Evolutionary conservation across 2,113 vertebrate genomes (phyloP).

Genomic region (Delphinus delphis): DNA sequence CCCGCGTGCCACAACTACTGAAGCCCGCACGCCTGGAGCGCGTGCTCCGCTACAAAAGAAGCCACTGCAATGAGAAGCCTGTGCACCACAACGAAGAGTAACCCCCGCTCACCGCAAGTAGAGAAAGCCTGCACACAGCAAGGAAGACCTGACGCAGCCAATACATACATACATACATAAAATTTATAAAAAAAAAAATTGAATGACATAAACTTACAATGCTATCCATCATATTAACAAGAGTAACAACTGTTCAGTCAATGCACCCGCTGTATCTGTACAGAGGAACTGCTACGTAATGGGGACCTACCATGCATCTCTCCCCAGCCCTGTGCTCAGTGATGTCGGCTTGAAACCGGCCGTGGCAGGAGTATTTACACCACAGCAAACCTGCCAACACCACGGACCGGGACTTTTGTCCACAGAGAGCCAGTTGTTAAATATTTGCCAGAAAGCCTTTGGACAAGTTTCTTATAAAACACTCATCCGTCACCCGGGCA

Average conservation of each 20-base stretch:
- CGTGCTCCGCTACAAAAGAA: too few relatives aligned
- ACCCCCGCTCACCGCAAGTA: too few relatives aligned
- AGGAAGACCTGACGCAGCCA: too few relatives aligned
- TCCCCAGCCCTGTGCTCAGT: fast-evolving
- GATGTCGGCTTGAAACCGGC: too few relatives aligned
- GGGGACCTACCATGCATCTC: fast-evolving
- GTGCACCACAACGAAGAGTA: too few relatives aligned
- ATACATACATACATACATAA: too few relatives aligned
- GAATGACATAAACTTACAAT: background rate
- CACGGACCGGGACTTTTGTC: background rate
- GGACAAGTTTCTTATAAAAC: background rate
- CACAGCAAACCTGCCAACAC: background rate
- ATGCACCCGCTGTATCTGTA: fast-evolving
- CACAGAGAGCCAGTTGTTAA: background rate
- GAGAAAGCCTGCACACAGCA: too few relatives aligned
- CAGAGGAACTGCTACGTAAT: fast-evolving
- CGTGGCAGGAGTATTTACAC: background rate
- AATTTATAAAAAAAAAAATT: too few relatives aligned
- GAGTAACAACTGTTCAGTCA: background rate
- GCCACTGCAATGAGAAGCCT: too few relatives aligned
- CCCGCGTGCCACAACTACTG: too few relatives aligned
- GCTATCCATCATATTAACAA: background rate
- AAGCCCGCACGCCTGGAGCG: too few relatives aligned
- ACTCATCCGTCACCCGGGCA: background rate
- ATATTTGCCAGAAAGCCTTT: background rate